Evolutionary conservation across 1,140 invertebrate genomes (phyloP).

Genomic region (Metaphire vulgaris): DNA sequence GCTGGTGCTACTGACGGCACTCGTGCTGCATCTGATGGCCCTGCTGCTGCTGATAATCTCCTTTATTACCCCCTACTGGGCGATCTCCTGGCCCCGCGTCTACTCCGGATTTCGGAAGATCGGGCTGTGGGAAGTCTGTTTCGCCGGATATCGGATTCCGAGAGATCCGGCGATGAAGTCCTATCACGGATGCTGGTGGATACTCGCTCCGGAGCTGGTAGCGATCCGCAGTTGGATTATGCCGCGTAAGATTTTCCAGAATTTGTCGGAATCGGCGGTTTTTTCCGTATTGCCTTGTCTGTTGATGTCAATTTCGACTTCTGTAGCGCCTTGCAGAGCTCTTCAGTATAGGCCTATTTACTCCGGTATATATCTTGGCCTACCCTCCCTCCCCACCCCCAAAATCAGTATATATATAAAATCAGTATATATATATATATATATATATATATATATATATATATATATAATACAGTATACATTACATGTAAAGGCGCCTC

Average conservation of each 20-base stretch:
- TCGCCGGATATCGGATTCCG: conserved; percentile 31
- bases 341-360: not conserved
- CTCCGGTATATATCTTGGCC: too few species aligned
- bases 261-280: too few species aligned
- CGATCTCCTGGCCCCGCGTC: conserved; percentile 33
- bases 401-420: too few species aligned
- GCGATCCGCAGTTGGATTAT: conserved; percentile 26
- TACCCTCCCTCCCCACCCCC: too few species aligned
- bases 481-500: too few species aligned
- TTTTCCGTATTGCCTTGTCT: too few species aligned
- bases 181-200: conserved; percentile 35
- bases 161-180: conserved; percentile 31
- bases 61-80: conserved; percentile 34
- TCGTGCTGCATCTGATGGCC: conserved; percentile 21
- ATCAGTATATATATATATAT: too few species aligned
- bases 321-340: too few species aligned
- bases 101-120: conserved; percentile 32
- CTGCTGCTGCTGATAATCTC: conserved; percentile 30
- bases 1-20: not conserved
- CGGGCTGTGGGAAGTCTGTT: conserved; percentile 34
- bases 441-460: too few species aligned
- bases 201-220: conserved; percentile 32
- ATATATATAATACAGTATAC: too few species aligned
- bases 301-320: too few species aligned
- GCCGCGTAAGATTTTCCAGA: conserved; percentile 19